A percentile compares a stretch with the other conserved stretches of the same genome.
Conservation (phyloP, 2,797 vertebrate species). For the Streptopelia turtur region DNA sequence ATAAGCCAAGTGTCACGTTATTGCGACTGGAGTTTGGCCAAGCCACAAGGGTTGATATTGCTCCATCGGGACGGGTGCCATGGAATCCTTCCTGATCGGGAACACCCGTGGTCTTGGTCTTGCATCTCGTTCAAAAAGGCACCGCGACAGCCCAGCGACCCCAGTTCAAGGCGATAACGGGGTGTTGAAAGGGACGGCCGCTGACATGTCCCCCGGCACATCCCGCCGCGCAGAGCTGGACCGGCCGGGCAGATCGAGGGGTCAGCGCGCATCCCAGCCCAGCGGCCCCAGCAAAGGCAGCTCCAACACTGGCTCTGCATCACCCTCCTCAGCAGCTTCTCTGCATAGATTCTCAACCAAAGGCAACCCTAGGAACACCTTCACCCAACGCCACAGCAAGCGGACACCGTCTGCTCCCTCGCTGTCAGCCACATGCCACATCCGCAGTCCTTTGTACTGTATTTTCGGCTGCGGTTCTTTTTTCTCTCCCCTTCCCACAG, state of each 20-base stretch:
- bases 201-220: neutral
- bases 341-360: neutral
- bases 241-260: accelerated
- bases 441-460: accelerated
- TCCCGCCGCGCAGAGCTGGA: accelerated
- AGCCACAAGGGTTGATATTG: neutral
- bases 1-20: neutral
- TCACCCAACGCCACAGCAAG: neutral
- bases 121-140: neutral
- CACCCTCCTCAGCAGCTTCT: neutral
- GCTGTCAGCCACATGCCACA: accelerated
- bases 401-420: neutral
- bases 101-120: accelerated
- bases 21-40: neutral
- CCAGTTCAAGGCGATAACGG: neutral
- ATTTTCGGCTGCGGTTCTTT: neutral
- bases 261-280: accelerated
- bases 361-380: neutral
- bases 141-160: neutral
- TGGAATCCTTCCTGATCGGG: neutral
- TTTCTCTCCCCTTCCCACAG: neutral
- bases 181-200: neutral
- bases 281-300: neutral
- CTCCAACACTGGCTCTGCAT: neutral
- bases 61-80: neutral